Percentiles rank a stretch among this genome's conserved stretches.
These are phyloP conservation scores for Atlantisia rogersi DNA, from an alignment of 2,113 vertebrate species.

Conservation along the genomic window DNA sequence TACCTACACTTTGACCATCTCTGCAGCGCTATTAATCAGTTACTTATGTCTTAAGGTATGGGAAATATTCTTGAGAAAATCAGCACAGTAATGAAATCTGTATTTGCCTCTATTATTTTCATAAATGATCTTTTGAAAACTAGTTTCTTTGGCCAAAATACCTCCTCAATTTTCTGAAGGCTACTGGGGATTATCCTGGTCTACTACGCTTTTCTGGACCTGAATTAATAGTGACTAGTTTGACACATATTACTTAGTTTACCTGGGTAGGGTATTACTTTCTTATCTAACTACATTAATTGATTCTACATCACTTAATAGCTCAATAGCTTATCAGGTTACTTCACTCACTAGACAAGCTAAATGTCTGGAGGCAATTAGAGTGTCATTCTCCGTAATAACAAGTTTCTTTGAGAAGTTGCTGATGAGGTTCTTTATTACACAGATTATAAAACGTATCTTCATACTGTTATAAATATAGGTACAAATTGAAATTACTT, in stretches of 20 bases:
- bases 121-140: not conserved
- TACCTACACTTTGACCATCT: not conserved
- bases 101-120: not conserved
- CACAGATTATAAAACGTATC: conserved; percentile 69
- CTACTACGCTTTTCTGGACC: not conserved
- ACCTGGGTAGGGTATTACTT: conserved; percentile 70
- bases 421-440: conserved; percentile 76
- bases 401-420: conserved; percentile 78
- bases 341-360: conserved; percentile 70
- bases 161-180: not conserved
- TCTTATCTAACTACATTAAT: conserved; percentile 76
- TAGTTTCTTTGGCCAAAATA: not conserved
- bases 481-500: conserved; percentile 65
- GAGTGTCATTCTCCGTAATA: conserved; percentile 75
- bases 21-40: not conserved
- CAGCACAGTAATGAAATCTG: not conserved
- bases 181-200: not conserved
- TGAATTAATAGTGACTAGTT: conserved; percentile 63
- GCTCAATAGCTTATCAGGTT: conserved; percentile 76
- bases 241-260: conserved; percentile 69
- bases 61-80: not conserved
- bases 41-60: not conserved
- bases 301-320: conserved; percentile 78
- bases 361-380: conserved; percentile 76
- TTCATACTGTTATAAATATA: conserved; percentile 63